Conservation (phyloP, 1,140 invertebrate species). For the Meloidogyne hapla region DNA sequence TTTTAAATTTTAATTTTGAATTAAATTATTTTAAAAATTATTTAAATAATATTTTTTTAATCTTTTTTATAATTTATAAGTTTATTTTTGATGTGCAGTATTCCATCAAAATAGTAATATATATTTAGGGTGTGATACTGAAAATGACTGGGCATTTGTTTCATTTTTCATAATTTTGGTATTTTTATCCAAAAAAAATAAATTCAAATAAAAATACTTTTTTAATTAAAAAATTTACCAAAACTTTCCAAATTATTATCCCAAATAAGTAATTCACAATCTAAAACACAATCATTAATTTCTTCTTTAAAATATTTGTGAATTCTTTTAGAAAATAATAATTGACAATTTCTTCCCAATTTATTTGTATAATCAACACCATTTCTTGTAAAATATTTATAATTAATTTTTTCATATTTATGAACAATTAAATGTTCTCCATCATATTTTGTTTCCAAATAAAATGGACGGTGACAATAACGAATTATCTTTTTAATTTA, state of each 20-base stretch:
- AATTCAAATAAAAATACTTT: too few species aligned
- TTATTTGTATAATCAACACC: slow-evolving; percentile 40
- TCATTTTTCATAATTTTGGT: too few species aligned
- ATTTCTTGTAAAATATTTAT: slow-evolving; percentile 49
- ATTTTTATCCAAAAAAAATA: too few species aligned
- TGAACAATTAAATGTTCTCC: slow-evolving; percentile 53
- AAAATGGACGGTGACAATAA: slow-evolving; percentile 47
- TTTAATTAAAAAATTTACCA: slow-evolving; percentile 29
- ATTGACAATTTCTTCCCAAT: slow-evolving; percentile 30
- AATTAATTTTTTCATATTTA: slow-evolving; percentile 32
- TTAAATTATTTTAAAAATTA: too few species aligned
- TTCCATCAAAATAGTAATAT: too few species aligned
- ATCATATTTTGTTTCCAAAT: slow-evolving; percentile 47
- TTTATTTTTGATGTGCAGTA: too few species aligned
- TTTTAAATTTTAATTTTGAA: slow-evolving; percentile 28
- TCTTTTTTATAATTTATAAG: too few species aligned
- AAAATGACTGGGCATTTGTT: too few species aligned
- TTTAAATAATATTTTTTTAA: too few species aligned
- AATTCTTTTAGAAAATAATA: slow-evolving; percentile 37
- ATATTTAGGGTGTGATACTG: too few species aligned
- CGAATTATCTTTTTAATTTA: slow-evolving; percentile 43
- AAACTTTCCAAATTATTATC: slow-evolving; percentile 30
- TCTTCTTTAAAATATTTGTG: slow-evolving; percentile 38
- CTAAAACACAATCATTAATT: slow-evolving; percentile 41
- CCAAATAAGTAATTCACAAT: slow-evolving; percentile 51